Evolutionary conservation across 2,113 vertebrate species (phyloP), one percentile per base, ranked within the genome.

Genomic region (Piprites chloris): DNA sequence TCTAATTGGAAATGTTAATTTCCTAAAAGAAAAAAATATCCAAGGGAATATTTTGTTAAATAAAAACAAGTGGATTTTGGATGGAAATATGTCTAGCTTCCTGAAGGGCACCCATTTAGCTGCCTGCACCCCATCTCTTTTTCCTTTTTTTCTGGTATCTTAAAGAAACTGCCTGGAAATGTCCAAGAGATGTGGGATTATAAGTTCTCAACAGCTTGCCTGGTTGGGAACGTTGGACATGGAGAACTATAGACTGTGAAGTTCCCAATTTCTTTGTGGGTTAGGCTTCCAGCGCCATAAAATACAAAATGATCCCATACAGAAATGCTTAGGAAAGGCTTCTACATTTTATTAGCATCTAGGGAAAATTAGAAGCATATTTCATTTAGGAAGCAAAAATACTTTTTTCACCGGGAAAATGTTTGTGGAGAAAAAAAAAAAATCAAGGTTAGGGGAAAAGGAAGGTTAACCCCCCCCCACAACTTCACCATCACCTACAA

Each of bases 1-100:
- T 87, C 69, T 80, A 91, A 88, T 80, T 94, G 47, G 35, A 91
- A 80, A 80, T 71, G 42, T 58, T 96, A 55, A 85, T 88, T 85
- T 87, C 8, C 13, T 72, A 6, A 33, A 59, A 90, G 27, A 67
- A 32, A 78, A 75, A 47, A 35, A 16, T 13, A 85, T 91, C 41
- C 17, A 56, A 37, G 6, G 68, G 12, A 83, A 33, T 44, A 5
- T 67, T 80, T 84, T 74, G 13, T 62, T 94, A 12, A 73, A 76
- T 85, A 39, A 56, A 86, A 37, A 4, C 1, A 22, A 75, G 52
- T 47, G 30, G 8, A 61, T 72, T 93, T 84, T 42, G 13, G 12
- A 24, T 67, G 56, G 76, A 89, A 85, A 52, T 7, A 24, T 52
- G 12, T 73, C 71, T 79, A 75, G 9, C 46, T 11, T 84, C 18